Evolutionary conservation across 2,888 invertebrate genomes (phyloP), one percentile per base, ranked within the genome.

Genomic region (Endomychus coccineus): DNA sequence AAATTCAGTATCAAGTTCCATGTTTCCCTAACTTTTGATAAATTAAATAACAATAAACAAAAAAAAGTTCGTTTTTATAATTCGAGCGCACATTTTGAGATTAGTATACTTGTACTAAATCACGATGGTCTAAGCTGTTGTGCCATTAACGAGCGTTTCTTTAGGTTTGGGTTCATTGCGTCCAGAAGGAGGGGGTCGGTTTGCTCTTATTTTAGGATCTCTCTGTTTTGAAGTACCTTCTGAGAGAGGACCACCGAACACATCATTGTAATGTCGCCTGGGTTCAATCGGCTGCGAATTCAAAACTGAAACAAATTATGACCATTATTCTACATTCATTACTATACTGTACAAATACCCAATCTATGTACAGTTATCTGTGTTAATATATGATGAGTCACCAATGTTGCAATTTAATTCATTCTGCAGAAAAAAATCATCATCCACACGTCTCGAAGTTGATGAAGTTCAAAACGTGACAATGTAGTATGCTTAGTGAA

Each of bases 131-230:
- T 71, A 74, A 64, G 73, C 61, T 37, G 63, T 70, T 50, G 78
- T 74, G 68, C 80, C 79, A 66, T 80, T 80, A 50, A 79, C 73
- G 65, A 79, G 70, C 60, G 77, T 68, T 66, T 77, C 77, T 54
- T 76, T 75, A 51, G 73, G 68, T 67, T 75, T 74, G 58, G 73
- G 68, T 67, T 75, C 74, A 58, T 43, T 51, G 22, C 62, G 54
- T 22, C 60, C 58, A 54, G 63, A 42, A 55, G 63, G 52, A 3
- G 62, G 61, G 28, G 59, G 60, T 41, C 58, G 56, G 45, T 52
- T 62, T 23, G 54, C 40, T 36, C 62, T 57, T 17, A 45, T 44
- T 46, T 60, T 58, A 14, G 46, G 56, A 44, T 62, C 61, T 53
- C 67, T 63, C 28, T 60, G 60, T 61, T 38, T 39, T 9, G 19